These are phyloP conservation scores for Aptenodytes forsteri DNA, from an alignment of 2,113 vertebrate species.

Conservation along the genomic window DNA sequence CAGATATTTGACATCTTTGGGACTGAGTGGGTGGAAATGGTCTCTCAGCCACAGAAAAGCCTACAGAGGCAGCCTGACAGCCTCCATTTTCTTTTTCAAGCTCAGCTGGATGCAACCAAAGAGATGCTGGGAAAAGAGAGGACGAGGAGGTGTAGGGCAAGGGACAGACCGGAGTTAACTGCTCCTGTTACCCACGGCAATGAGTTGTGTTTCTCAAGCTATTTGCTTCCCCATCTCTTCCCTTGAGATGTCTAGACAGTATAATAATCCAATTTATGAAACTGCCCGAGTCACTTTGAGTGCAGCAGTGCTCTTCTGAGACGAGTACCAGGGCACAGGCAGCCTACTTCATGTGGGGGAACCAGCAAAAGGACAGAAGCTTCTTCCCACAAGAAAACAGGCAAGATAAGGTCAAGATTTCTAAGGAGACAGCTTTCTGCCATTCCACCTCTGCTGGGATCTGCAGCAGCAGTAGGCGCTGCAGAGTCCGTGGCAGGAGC, in stretches of 20 bases:
- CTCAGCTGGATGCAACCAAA: not conserved
- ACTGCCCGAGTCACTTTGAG: not conserved
- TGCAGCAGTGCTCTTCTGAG: not conserved
- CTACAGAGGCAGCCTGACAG: not conserved
- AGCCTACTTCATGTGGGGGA: not conserved
- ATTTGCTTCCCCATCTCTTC: not conserved
- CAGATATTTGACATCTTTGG: not conserved
- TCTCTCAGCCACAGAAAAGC: not conserved
- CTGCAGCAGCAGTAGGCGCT: not conserved
- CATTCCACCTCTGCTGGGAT: not conserved
- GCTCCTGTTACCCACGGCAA: not conserved
- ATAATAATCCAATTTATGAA: not conserved
- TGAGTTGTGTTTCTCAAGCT: not conserved
- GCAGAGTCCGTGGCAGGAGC: not conserved
- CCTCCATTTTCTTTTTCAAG: not conserved
- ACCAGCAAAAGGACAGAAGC: not conserved
- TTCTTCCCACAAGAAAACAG: not conserved
- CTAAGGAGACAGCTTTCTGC: not conserved
- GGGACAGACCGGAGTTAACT: not conserved
- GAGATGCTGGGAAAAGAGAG: not conserved
- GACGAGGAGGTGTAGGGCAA: not conserved
- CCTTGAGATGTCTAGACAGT: not conserved
- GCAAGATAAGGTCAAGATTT: not conserved
- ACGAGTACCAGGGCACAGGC: not conserved
- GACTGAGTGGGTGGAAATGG: not conserved